Evolutionary conservation across 2,113 vertebrate species (phyloP).

Genomic region (Climacteris rufus): DNA sequence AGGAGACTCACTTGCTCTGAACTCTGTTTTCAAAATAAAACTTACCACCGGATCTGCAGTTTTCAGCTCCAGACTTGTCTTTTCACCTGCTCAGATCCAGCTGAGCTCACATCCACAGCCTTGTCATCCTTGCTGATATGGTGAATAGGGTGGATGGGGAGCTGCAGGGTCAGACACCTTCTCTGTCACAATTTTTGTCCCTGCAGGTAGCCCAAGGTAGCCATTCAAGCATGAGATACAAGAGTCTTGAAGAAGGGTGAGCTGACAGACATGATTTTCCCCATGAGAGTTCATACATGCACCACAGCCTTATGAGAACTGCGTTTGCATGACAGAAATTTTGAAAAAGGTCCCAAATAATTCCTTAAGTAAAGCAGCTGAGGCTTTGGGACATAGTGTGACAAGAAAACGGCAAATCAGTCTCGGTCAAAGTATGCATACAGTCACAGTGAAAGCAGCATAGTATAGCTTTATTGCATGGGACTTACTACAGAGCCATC

Average conservation of each 20-base stretch:
- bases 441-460: background rate
- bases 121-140: background rate
- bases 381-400: background rate
- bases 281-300: background rate
- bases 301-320: background rate
- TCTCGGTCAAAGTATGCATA: background rate
- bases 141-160: background rate
- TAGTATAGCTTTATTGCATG: background rate
- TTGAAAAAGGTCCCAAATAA: background rate
- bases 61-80: background rate
- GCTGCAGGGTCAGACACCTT: background rate
- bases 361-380: background rate
- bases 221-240: background rate
- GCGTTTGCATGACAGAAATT: background rate
- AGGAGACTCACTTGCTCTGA: background rate
- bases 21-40: background rate
- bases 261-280: background rate
- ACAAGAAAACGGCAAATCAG: background rate
- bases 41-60: background rate
- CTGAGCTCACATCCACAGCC: background rate
- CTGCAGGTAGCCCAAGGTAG: background rate
- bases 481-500: background rate
- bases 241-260: background rate
- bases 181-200: background rate
- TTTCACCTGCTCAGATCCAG: background rate